phyloP scores from a whole-genome alignment of 2,113 vertebrate genomes.

The Psammodynastes pulverulentus region DNA sequence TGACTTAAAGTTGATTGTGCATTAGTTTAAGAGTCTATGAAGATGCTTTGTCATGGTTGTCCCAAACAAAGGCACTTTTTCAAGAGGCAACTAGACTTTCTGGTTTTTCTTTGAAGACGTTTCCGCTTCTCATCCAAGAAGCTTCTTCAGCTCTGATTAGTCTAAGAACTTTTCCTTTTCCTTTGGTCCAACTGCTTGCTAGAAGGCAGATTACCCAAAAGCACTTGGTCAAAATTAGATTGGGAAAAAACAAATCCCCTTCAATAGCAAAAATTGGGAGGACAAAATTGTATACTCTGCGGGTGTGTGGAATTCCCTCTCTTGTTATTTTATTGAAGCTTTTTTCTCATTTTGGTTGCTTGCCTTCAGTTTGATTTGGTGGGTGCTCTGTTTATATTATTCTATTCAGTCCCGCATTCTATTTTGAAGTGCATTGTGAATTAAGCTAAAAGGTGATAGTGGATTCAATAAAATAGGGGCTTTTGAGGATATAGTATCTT shows the following conservation, averaged over 20 bases:
- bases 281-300: not conserved
- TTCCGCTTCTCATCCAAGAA: no score
- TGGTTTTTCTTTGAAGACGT: no score
- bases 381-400: not conserved
- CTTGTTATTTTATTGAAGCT: not conserved
- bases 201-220: not conserved
- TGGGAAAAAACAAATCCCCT: not conserved
- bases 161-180: not conserved
- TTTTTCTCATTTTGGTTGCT: not conserved
- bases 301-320: not conserved
- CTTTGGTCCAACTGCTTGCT: not conserved
- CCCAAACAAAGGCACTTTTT: no score
- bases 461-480: not conserved
- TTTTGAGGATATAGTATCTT: no score
- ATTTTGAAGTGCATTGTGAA: not conserved
- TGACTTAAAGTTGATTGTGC: not conserved
- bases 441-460: not conserved
- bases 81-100: no score
- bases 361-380: not conserved
- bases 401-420: not conserved
- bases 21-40: not conserved
- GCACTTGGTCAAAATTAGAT: not conserved
- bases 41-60: no score
- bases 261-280: not conserved
- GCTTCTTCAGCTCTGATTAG: not conserved